Evolutionary conservation across 2,888 invertebrate genomes (phyloP).

Genomic region (Amphipyra tragopoginis): DNA sequence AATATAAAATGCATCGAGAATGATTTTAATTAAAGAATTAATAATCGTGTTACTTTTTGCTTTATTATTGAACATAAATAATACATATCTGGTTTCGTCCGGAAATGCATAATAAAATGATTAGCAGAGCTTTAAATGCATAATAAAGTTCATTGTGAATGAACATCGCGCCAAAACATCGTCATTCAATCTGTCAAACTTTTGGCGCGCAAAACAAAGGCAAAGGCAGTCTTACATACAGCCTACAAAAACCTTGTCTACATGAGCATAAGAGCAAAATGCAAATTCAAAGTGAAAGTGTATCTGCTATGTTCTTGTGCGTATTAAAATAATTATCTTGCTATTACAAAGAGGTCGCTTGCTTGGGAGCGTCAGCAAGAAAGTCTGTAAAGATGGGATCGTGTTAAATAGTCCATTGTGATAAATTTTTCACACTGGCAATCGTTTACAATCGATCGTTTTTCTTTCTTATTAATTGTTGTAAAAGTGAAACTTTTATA

Average conservation of each 20-base stretch:
- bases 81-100: constrained; percentile 10
- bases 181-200: constrained; percentile 23
- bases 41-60: constrained; percentile 8
- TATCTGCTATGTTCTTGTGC: constrained; percentile 64
- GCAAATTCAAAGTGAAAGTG: constrained; percentile 84
- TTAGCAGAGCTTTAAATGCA: background rate
- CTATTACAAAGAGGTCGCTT: constrained; percentile 64
- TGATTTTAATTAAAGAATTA: constrained; percentile 30
- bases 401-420: constrained; percentile 53
- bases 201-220: constrained; percentile 30
- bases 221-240: constrained; percentile 29
- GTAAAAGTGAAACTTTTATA: constrained; percentile 55
- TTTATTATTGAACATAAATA: too few relatives aligned
- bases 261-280: constrained; percentile 59
- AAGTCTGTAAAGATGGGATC: constrained; percentile 49
- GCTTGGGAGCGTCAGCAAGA: constrained; percentile 69
- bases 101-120: constrained; percentile 2
- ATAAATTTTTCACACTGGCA: constrained; percentile 59
- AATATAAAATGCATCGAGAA: constrained; percentile 28
- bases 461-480: constrained; percentile 48
- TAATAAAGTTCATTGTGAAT: background rate
- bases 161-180: background rate
- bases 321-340: constrained; percentile 78
- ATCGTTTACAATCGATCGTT: constrained; percentile 59
- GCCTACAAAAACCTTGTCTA: constrained; percentile 42